Evolutionary conservation across 1,140 invertebrate genomes (phyloP), one percentile per base, ranked within the genome.

Genomic region (Calephelis nemesis): DNA sequence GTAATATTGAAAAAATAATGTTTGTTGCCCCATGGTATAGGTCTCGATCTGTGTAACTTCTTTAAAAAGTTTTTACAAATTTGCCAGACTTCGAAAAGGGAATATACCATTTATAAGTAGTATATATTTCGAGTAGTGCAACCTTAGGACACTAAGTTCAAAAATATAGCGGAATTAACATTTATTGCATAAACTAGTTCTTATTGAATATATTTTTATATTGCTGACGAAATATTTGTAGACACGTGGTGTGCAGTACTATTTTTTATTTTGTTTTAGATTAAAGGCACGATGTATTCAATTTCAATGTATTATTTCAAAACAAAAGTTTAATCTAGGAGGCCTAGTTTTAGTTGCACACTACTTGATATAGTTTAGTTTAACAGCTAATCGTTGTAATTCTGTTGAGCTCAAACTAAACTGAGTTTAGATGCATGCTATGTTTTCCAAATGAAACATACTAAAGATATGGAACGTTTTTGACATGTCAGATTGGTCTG

Each of bases 191-290:
- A 19, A 45, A 45, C 42, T 58, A 40, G 54, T 58, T 54, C 52
- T 54, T 58, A 40, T 12, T 58, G 12, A 58, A 58, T 58, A 58
- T 58, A 58, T 58, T 58, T 58, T 58, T 58, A 58, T 58, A 58
- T 58, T 30, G 30, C 54, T 58, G 54, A 58, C 54, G 12, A 58
- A 58, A 58, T 11, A 39, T 12, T 39, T 58, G n/a, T 58, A 58
- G 8, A 39, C 42, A 58, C 30, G 19, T 58, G 10, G 15, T 39
- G 54, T 58, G 30, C 19, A 10, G 19, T 30, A 19, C 15, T 54
- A 54, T 0, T 19, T 40, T 58, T 58, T 40, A 39, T 15, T 39
- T 58, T 40, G 12, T 15, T 39, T 58, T 58, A 58, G 12, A 58
- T 30, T 58, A 39, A 58, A 58, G 11, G 10, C 54, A 58, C 54